These are phyloP conservation scores for Cyprinus carpio DNA, from an alignment of 2,113 vertebrate species.

Conservation along the genomic window DNA sequence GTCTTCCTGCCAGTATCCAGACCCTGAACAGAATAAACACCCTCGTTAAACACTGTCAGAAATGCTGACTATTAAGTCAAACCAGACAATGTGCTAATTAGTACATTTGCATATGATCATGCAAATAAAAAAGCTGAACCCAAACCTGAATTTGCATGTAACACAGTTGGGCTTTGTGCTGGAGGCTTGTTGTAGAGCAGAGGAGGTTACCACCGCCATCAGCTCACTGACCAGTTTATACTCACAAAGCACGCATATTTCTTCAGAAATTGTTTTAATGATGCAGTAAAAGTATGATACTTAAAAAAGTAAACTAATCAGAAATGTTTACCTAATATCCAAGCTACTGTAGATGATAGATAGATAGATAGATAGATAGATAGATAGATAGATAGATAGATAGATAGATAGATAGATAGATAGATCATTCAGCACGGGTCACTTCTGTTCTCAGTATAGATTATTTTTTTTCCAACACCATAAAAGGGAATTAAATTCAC, in stretches of 20 bases:
- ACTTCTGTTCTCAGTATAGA: background rate
- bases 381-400: no score
- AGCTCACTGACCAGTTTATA: conserved; percentile 19
- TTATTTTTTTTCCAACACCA: conserved; percentile 64
- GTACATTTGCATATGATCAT: conserved; percentile 64
- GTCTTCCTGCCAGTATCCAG: conserved; percentile 51
- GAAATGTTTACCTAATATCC: background rate
- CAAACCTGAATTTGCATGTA: conserved; percentile 58
- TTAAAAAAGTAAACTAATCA: background rate
- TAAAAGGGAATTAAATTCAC: conserved; percentile 74
- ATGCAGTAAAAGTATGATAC: background rate
- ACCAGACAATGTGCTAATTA: conserved; percentile 66
- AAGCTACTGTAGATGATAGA: background rate
- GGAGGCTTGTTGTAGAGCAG: conserved; percentile 23
- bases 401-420: no score
- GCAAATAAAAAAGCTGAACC: conserved; percentile 56
- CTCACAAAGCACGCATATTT: background rate
- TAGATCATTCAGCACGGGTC: background rate
- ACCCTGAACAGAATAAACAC: conserved; percentile 51
- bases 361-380: no score
- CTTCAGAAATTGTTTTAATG: background rate
- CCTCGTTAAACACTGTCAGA: conserved; percentile 61
- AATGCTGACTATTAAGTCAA: conserved; percentile 59
- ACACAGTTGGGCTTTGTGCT: conserved; percentile 49
- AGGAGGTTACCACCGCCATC: conserved; percentile 27